phyloP scores from a whole-genome alignment of 2,888 invertebrate genomes.

The Leucophenga montana region DNA sequence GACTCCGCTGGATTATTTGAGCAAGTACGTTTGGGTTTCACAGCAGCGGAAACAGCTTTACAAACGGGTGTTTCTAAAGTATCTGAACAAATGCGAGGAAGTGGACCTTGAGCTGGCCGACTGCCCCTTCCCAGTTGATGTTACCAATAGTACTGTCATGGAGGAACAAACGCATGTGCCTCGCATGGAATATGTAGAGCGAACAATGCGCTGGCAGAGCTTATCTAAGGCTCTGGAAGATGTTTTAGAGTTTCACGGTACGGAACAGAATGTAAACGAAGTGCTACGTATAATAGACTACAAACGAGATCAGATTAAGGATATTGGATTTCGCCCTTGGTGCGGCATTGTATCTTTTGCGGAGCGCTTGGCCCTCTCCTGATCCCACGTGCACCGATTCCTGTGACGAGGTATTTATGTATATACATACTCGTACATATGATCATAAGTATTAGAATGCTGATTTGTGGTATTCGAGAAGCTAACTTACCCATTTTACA shows the following conservation, averaged over 20 bases:
- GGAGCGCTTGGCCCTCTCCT: conserved; percentile 76
- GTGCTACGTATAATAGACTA: conserved; percentile 61
- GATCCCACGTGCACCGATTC: conserved; percentile 77
- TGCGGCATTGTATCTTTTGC: conserved; percentile 85
- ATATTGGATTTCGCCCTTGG: conserved; percentile 81
- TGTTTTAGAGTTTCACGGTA: conserved; percentile 72
- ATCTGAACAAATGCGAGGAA: conserved; percentile 65
- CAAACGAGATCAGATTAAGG: conserved; percentile 39
- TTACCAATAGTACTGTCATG: conserved; percentile 1
- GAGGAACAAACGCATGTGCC: conserved; percentile 48
- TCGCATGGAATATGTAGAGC: conserved; percentile 59
- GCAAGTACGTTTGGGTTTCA: conserved; percentile 79
- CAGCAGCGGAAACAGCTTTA: conserved; percentile 76
- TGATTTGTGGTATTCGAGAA: no score
- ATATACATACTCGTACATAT: neutral
- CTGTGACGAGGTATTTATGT: conserved; percentile 77
- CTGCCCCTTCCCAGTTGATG: conserved; percentile 26
- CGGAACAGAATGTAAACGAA: conserved; percentile 63
- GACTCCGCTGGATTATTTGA: conserved; percentile 82
- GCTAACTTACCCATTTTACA: conserved; percentile 60
- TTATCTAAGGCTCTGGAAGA: conserved; percentile 72
- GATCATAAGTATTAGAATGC: no score
- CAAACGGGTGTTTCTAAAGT: conserved; percentile 75
- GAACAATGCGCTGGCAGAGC: conserved; percentile 61
- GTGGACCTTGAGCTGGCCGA: conserved; percentile 44